A percentile compares a stretch with the other conserved stretches of the same genome.
Evolutionary conservation across 2,113 vertebrate genomes (phyloP).

Genomic region (Paralichthys olivaceus): DNA sequence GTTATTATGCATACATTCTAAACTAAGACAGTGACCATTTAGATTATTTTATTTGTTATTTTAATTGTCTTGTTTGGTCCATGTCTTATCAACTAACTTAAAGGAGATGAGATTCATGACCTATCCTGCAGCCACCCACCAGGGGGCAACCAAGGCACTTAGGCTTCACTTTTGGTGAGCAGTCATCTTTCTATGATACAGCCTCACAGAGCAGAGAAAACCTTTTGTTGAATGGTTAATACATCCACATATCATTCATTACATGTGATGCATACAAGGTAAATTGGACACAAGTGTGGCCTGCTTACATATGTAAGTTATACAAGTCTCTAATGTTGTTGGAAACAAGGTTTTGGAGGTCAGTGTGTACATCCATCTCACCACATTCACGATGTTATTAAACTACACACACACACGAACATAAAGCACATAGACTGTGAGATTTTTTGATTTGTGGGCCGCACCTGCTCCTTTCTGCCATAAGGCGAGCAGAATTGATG

Average conservation of each 20-base stretch:
- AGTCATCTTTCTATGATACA: no score
- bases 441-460: conserved; percentile 52
- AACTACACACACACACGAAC: not conserved
- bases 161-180: no score
- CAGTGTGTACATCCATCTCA: conserved; percentile 6
- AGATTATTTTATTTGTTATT: not conserved
- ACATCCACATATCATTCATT: not conserved
- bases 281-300: conserved; percentile 7
- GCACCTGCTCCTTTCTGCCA: conserved; percentile 68
- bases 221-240: not conserved
- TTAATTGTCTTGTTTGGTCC: no score
- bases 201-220: no score
- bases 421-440: conserved; percentile 18
- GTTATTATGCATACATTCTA: not conserved
- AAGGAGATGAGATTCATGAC: no score
- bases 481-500: conserved; percentile 61
- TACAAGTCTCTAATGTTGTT: not conserved
- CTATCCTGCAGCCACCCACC: no score
- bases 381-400: conserved; percentile 11
- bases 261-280: not conserved
- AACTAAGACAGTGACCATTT: not conserved
- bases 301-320: not conserved
- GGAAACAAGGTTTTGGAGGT: conserved; percentile 10
- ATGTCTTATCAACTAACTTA: no score
- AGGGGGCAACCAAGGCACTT: no score